Evolutionary conservation across 2,888 invertebrate genomes (phyloP), one percentile per base, ranked within the genome.

Genomic region (Saturnia pavonia): DNA sequence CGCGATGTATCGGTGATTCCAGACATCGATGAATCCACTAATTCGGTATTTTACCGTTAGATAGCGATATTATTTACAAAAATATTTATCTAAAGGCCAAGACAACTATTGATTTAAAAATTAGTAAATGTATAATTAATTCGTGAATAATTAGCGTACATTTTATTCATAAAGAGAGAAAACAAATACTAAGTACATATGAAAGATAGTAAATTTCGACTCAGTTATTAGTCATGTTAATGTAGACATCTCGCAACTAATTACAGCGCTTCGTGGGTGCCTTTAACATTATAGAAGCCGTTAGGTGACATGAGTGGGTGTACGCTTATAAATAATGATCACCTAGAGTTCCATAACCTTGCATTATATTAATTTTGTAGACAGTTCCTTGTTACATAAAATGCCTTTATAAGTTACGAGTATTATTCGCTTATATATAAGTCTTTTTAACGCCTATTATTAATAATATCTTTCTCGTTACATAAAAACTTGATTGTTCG

Each of bases 251-350:
- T 65, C 65, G 40, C 65, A 9, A 65, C 65, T 65, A 65, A 65
- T 65, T 65, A 65, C 65, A 40, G 65, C 40, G n/a, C 65, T 40
- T n/a, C 65, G 65, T 40, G 40, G 65, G 65, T 40, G 40, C 19
- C 65, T 65, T n/a, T 65, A 34, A 40, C 40, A 65, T 65, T 65
- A 65, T 65, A 65, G 40, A 65, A 65, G 65, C 65, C 65, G 40
- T 65, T 65, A 65, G 40, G 19, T 65, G 40, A 65, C 65, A 65
- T n/a, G 65, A 65, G 65, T 40, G 40, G 65, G 40, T 65, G 40
- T n/a, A 65, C 40, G 40, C 40, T 65, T 65, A 65, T 65, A 65
- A 65, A 65, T 65, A 65, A 65, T 65, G 65, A 65, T 34, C 40
- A n/a, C 40, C 40, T 34, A n/a, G 40, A 65, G 65, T n/a, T 40